Conservation (phyloP, 2,888 invertebrate species). For the Hipparchia sbordonii region DNA sequence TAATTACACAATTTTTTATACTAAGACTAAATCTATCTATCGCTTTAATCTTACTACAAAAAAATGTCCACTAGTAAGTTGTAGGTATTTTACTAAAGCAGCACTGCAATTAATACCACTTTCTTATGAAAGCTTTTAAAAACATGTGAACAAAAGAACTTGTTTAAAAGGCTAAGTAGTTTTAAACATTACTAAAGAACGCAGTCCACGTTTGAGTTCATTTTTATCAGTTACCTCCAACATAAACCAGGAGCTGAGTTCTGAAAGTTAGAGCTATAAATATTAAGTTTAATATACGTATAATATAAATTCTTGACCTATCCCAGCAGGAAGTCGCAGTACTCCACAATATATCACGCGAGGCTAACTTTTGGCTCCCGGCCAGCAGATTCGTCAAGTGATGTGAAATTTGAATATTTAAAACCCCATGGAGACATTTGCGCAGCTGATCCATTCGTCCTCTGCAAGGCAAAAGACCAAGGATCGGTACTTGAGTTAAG, state of each 20-base stretch:
- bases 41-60: too few relatives aligned
- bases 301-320: constrained; percentile 23
- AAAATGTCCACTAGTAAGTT: too few relatives aligned
- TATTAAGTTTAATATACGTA: constrained; percentile 7
- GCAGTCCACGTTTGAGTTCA: not conserved
- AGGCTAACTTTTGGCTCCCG: constrained; percentile 28
- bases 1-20: too few relatives aligned
- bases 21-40: too few relatives aligned
- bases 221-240: constrained; percentile 13
- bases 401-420: constrained; percentile 35
- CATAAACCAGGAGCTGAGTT: not conserved
- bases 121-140: not conserved
- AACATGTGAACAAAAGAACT: not conserved
- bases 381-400: constrained; percentile 38
- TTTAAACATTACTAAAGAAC: not conserved
- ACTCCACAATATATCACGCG: constrained; percentile 26
- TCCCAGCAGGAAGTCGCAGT: constrained; percentile 21
- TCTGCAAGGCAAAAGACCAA: not conserved
- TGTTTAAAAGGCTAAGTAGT: constrained; percentile 2
- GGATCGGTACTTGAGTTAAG: too few relatives aligned
- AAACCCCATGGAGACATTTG: constrained; percentile 8
- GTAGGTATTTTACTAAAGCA: too few relatives aligned
- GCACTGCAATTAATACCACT: not conserved
- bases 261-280: constrained; percentile 14
- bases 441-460: not conserved